Base-by-base conservation (phyloP, 64 coral and sea anemone species). In the Cladopsammia gracilis region DNA sequence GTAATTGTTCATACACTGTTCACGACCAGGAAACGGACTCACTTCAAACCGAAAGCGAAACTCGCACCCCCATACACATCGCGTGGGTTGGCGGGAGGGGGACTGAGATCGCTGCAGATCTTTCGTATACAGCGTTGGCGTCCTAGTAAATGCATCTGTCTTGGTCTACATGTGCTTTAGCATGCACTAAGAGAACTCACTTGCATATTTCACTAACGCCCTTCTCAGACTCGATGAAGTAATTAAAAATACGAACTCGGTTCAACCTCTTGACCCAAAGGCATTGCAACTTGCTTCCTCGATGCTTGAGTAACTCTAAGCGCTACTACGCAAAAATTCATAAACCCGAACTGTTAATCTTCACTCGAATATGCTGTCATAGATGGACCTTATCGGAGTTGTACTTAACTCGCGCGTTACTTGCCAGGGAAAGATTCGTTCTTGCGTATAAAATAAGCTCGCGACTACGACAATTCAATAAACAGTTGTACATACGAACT, bases 181-280 rank as follows among this genome's bases (percentile, higher is more conserved):
- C 72, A 75, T 49, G 15, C 13, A 18, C 18, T 18, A 50, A 43
- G 1, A 75, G 45, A 75, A 43, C 6, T 4, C 14, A 48, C 5
- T 49, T 45, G 45, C 72, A 16, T 48, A 11, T 75, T 49, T 14
- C 18, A 7, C 46, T 8, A 25, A 66, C 80, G 62, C 80, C 80
- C 45, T 84, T 75, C 7, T 20, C 7, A 49, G 34, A 34, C 34
- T 34, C 13, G 18, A 9, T 19, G 20, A 66, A 46, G 10, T 48
- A 65, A 64, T 8, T 62, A 84, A 9, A 22, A n/a, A 51, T 84
- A 14, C 11, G 5, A 49, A 13, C 80, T 7, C 9, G 18, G 46
- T 68, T 7, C 80, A 66, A 84, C 80, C 80, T 66, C n/a, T 84
- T 84, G 80, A 84, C 80, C 80, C 44, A 22, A 47, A 42, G 80